A percentile compares a stretch with the other conserved stretches of the same genome.
Evolutionary conservation across 2,113 vertebrate genomes (phyloP).

Genomic region (Protomyctophum bolini): DNA sequence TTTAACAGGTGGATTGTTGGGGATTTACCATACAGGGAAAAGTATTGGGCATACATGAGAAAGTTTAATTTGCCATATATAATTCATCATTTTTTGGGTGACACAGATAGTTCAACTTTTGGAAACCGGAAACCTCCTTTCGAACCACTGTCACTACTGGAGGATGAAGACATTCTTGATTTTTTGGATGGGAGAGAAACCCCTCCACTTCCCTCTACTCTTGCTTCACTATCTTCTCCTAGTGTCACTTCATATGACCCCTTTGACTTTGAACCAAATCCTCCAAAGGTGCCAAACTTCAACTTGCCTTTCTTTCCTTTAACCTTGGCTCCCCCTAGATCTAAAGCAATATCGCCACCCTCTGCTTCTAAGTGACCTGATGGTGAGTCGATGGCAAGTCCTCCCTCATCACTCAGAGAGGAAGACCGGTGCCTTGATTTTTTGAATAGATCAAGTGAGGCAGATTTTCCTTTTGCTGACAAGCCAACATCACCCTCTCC

Average conservation of each 20-base stretch:
- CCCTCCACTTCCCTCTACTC: conserved; percentile 69
- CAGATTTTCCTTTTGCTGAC: conserved; percentile 83
- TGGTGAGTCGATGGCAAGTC: conserved; percentile 75
- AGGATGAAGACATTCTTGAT: conserved; percentile 86
- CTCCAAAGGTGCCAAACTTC: conserved; percentile 95
- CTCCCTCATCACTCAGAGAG: conserved; percentile 86
- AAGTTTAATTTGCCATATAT: conserved; percentile 40
- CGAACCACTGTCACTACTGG: conserved; percentile 87
- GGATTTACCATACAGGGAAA: conserved; percentile 12
- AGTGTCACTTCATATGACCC: conserved; percentile 92
- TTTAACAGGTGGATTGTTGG: conserved; percentile 5
- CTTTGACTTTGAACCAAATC: conserved; percentile 90
- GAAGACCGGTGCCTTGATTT: conserved; percentile 86
- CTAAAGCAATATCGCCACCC: conserved; percentile 76
- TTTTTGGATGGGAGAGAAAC: conserved; percentile 78
- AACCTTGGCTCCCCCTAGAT: conserved; percentile 72
- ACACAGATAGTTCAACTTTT: conserved; percentile 80
- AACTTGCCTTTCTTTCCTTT: conserved; percentile 84
- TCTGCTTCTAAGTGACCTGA: conserved; percentile 80
- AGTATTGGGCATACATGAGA: conserved; percentile 42
- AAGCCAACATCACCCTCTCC: conserved; percentile 64
- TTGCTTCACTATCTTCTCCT: conserved; percentile 80
- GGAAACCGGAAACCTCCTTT: conserved; percentile 81
- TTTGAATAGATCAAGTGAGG: conserved; percentile 86
- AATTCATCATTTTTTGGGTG: conserved; percentile 83